Percentiles rank a stretch among this genome's conserved stretches.
Evolutionary conservation across 1,140 invertebrate genomes (phyloP).

Genomic region (Popillia japonica): DNA sequence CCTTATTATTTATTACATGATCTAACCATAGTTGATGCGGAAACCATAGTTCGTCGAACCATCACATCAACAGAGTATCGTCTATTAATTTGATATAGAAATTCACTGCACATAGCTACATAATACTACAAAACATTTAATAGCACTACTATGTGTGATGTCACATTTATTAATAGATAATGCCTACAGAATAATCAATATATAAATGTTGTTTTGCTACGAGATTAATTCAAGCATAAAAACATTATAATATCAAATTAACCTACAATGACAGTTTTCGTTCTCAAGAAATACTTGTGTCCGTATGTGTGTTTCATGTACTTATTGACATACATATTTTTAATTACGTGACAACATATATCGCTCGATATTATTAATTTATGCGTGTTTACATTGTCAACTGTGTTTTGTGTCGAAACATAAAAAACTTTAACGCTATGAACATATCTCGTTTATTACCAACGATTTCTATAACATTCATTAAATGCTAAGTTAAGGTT

Average conservation of each 20-base stretch:
- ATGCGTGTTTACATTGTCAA: constrained; percentile 3
- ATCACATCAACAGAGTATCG: too few species aligned
- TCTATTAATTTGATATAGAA: too few species aligned
- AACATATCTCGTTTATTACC: neutral
- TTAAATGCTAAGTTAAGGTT: neutral
- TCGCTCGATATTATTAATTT: constrained; percentile 15
- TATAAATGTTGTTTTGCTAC: neutral
- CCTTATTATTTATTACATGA: too few species aligned
- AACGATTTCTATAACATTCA: neutral
- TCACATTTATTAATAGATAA: neutral
- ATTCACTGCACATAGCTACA: too few species aligned
- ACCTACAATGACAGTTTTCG: constrained; percentile 18
- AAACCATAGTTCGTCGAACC: too few species aligned
- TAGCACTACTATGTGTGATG: neutral
- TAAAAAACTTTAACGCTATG: neutral
- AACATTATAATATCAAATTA: constrained; percentile 7
- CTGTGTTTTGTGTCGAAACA: neutral
- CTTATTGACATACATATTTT: neutral
- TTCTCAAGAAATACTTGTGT: neutral
- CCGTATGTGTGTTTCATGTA: neutral
- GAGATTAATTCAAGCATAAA: neutral
- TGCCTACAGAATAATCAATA: neutral
- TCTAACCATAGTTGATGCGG: too few species aligned
- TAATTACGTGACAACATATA: constrained; percentile 12
- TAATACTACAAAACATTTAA: neutral